Evolutionary conservation across 1,140 invertebrate species (phyloP), one percentile per base, ranked within the genome.

Genomic region (Sitobion miscanthi): DNA sequence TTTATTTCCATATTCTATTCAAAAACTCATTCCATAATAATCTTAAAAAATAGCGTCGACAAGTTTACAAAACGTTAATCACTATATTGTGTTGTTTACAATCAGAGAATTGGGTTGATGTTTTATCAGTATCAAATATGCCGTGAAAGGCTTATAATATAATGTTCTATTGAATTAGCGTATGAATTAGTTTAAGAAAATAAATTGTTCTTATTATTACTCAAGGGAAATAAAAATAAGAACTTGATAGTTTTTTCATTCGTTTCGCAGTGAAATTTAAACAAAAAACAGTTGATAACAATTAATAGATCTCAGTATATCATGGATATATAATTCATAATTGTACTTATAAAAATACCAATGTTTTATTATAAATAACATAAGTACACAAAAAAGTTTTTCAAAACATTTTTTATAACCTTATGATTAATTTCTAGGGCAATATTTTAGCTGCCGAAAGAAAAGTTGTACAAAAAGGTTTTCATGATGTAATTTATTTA

Each of bases 181-280:
- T 77, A 42, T 57, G 35, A 25, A 35, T 25, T 38, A 9, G 23
- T 25, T 25, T 57, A 0, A 7, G 23, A 57, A 89, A 57, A 57
- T 57, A 57, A 38, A 38, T 54, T 89, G 45, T 54, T 38, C 17
- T 89, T 54, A n/a, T 89, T 89, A 89, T 89, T 89, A 54, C 49
- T 89, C 87, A 8, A 54, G 49, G n/a, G 49, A 89, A 89, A 54
- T 89, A 54, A 54, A 38, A 89, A 52, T 54, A 89, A 54, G 35
- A 89, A 89, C 2, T 89, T 89, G 20, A 52, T 54, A 35, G n/a
- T 35, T 54, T 35, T 89, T 54, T 38, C 23, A 35, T 54, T 89
- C 17, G 17, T 52, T 14, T 54, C 23, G 52, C 20, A 38, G 47
- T 5, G n/a, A 38, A 86, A 89, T 54, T 89, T 38, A 35, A 77